Percentiles rank a stretch among this genome's conserved stretches.
Evolutionary conservation across 2,797 vertebrate species (phyloP).

Genomic region (Coregonus sp.): DNA sequence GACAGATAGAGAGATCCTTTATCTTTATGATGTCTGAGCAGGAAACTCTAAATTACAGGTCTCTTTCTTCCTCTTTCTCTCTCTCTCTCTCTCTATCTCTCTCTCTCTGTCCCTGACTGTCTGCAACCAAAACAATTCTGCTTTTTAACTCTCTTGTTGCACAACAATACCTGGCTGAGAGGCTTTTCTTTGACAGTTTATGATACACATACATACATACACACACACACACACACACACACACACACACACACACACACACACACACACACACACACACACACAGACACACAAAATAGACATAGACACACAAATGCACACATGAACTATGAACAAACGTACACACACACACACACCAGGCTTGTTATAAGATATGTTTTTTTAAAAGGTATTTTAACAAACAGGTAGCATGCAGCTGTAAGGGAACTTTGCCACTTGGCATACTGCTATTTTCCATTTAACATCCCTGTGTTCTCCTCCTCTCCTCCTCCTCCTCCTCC

Average conservation of each 20-base stretch:
- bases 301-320: conserved; percentile 19
- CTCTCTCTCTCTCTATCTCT: neutral
- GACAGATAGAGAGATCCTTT: conserved; percentile 53
- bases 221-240: no score
- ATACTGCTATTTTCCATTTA: conserved; percentile 70
- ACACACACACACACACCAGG: conserved; percentile 6
- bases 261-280: no score
- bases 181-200: conserved; percentile 44
- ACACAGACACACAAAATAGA: neutral
- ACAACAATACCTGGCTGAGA: conserved; percentile 35
- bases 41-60: conserved; percentile 70
- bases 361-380: neutral
- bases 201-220: neutral
- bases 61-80: conserved; percentile 24
- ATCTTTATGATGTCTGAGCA: conserved; percentile 69
- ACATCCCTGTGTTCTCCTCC: conserved; percentile 41
- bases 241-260: no score
- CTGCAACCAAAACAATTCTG: neutral
- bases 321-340: neutral
- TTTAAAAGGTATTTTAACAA: conserved; percentile 39
- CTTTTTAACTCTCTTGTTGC: neutral
- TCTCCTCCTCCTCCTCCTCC: conserved; percentile 46
- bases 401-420: conserved; percentile 63
- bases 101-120: no score
- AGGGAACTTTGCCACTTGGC: conserved; percentile 69